Percentiles rank a stretch among this genome's conserved stretches.
phyloP scores from a whole-genome alignment of 2,113 vertebrate genomes.

The Serilophus lunatus region DNA sequence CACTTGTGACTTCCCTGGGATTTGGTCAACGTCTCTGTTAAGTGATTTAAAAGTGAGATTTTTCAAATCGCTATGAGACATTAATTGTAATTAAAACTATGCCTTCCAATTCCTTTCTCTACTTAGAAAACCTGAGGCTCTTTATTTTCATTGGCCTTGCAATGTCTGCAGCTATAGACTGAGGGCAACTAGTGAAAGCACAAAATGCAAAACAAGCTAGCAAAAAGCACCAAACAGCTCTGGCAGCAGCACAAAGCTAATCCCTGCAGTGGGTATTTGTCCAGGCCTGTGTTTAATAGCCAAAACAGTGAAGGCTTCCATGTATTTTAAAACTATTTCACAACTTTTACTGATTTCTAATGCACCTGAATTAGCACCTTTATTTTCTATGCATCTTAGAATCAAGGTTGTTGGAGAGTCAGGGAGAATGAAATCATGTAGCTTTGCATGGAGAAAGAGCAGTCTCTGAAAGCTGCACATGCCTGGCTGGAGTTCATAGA shows the following conservation, averaged over 20 bases:
- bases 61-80: not conserved
- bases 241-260: not conserved
- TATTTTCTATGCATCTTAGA: not conserved
- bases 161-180: not conserved
- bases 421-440: not conserved
- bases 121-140: not conserved
- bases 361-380: not conserved
- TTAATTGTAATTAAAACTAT: not conserved
- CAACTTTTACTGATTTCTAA: not conserved
- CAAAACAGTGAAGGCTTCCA: not conserved
- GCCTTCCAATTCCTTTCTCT: not conserved
- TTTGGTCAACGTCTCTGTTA: not conserved
- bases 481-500: slow-evolving; percentile 22
- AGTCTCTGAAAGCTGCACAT: not conserved
- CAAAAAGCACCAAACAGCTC: not conserved
- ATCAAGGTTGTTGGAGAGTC: not conserved
- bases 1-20: not conserved
- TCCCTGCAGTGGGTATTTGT: not conserved
- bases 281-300: not conserved
- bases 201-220: not conserved
- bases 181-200: not conserved
- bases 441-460: not conserved
- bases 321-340: not conserved
- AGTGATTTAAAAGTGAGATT: not conserved
- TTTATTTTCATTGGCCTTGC: not conserved